Percentiles rank a stretch among this genome's conserved stretches.
These are phyloP conservation scores for Danionella dracula DNA, from an alignment of 2,797 vertebrate species.

Conservation along the genomic window DNA sequence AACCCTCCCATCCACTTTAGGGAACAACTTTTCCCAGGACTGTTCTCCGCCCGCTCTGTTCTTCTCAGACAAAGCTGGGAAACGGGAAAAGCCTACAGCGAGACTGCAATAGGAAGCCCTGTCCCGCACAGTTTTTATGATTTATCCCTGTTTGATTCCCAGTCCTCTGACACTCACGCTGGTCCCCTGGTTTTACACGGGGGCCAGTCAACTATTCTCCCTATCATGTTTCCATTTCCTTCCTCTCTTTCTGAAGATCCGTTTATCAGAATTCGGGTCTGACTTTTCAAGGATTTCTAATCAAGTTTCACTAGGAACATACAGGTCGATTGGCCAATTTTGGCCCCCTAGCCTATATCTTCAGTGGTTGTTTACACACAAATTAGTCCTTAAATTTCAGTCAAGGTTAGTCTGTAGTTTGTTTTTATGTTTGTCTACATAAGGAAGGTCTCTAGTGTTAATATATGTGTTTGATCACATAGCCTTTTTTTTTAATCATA, in stretches of 20 bases:
- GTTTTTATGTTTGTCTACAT: too few species aligned
- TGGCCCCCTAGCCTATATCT: too few species aligned
- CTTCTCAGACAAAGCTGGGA: constrained; percentile 56
- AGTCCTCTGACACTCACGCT: constrained; percentile 19
- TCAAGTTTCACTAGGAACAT: background rate
- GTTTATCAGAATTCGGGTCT: constrained; percentile 3
- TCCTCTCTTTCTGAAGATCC: constrained; percentile 31
- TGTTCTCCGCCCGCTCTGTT: constrained; percentile 44
- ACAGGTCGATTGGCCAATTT: too few species aligned
- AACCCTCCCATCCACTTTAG: constrained; percentile 49
- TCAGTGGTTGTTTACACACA: too few species aligned
- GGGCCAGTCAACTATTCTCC: constrained; percentile 32
- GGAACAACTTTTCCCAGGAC: constrained; percentile 46
- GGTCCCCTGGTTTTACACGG: constrained; percentile 26
- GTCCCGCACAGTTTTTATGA: constrained; percentile 40
- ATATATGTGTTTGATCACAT: too few species aligned
- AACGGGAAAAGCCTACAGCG: constrained; percentile 49
- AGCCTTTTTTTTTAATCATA: too few species aligned
- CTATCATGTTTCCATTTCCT: constrained; percentile 41
- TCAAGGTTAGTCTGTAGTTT: too few species aligned
- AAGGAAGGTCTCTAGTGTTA: too few species aligned
- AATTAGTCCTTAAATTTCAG: too few species aligned
- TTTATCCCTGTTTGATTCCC: constrained; percentile 44
- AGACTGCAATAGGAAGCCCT: constrained; percentile 44
- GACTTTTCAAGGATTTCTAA: background rate